phyloP scores from a whole-genome alignment of 2,113 vertebrate species.

The Melanotaenia duboulayi region DNA sequence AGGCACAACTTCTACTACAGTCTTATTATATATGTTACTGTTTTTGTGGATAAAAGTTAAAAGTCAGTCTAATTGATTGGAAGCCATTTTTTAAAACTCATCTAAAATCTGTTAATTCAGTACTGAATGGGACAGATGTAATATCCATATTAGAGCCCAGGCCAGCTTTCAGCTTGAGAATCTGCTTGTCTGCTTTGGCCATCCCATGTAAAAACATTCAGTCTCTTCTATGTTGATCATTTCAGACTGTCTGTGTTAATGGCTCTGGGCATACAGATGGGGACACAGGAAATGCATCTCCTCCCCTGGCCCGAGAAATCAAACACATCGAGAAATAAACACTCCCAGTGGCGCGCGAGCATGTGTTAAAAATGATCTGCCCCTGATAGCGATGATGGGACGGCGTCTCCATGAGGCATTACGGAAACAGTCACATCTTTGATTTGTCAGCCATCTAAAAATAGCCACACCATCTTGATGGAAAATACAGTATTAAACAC shows the following conservation, averaged over 20 bases:
- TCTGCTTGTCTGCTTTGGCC: conserved; percentile 8
- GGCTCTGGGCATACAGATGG: conserved; percentile 36
- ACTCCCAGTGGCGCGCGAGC: background rate
- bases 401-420: conserved; percentile 10
- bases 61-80: no score
- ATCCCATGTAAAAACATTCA: conserved; percentile 26
- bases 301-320: conserved; percentile 9
- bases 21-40: no score
- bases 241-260: conserved; percentile 48
- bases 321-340: conserved; percentile 21
- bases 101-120: conserved; percentile 9
- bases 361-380: conserved; percentile 26
- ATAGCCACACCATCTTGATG: conserved; percentile 9
- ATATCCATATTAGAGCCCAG: conserved; percentile 30
- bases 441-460: conserved; percentile 23
- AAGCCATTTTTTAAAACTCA: no score
- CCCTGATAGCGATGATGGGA: background rate
- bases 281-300: conserved; percentile 19
- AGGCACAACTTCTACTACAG: no score
- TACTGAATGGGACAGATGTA: conserved; percentile 34
- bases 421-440: conserved; percentile 1
- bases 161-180: conserved; percentile 44
- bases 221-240: conserved; percentile 15
- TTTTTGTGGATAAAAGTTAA: background rate
- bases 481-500: background rate